Percentiles rank a stretch among this genome's conserved stretches.
phyloP scores from a whole-genome alignment of 2,888 invertebrate genomes.

The Plagiodera versicolora region DNA sequence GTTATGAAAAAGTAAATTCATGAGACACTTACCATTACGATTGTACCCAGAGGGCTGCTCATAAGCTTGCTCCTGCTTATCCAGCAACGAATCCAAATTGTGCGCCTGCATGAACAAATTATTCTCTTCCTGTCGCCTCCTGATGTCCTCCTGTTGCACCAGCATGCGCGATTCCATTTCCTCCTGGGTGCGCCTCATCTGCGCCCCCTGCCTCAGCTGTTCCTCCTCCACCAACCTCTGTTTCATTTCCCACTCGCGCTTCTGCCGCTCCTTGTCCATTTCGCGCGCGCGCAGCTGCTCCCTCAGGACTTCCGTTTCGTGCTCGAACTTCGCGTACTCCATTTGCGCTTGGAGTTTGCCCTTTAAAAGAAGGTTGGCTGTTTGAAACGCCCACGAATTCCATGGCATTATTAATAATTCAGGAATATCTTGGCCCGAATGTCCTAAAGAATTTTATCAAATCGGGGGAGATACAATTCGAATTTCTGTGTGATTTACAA shows the following conservation, averaged over 20 bases:
- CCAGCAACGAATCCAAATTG: conserved; percentile 61
- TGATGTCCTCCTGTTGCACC: conserved; percentile 81
- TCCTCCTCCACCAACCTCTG: conserved; percentile 80
- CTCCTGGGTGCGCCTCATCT: conserved; percentile 70
- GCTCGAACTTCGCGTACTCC: conserved; percentile 89
- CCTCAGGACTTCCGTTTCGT: conserved; percentile 92
- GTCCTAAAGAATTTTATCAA: too few species aligned
- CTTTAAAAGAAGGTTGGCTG: conserved; percentile 72
- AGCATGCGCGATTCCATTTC: conserved; percentile 78
- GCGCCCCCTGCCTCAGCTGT: conserved; percentile 63
- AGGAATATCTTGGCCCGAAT: too few species aligned
- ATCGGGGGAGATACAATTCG: too few species aligned
- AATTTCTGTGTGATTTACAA: too few species aligned
- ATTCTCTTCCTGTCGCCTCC: conserved; percentile 85
- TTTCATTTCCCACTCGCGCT: conserved; percentile 54
- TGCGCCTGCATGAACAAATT: conserved; percentile 80
- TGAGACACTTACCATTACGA: conserved; percentile 7
- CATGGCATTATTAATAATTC: too few species aligned
- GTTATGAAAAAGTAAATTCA: too few species aligned
- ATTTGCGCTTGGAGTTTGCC: conserved; percentile 95
- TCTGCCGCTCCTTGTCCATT: conserved; percentile 81
- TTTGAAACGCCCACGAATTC: conserved; percentile 55
- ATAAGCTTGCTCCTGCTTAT: conserved; percentile 68
- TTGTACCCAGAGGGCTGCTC: conserved; percentile 30
- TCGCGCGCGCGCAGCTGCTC: conserved; percentile 87